Evolutionary conservation across 2,797 vertebrate genomes (phyloP).

Genomic region (Hafferia zeledoni): DNA sequence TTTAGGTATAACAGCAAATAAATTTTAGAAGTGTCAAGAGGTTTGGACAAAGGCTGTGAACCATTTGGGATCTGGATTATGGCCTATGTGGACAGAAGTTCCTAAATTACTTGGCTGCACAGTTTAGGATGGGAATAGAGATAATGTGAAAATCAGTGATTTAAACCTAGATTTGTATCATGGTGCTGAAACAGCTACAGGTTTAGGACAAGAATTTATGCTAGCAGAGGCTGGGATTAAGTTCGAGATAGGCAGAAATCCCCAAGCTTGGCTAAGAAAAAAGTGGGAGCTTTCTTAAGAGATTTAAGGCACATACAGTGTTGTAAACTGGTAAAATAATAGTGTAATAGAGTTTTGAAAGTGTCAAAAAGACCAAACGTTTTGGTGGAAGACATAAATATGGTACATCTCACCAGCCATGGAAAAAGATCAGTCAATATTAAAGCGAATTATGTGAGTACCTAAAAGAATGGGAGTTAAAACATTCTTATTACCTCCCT

Average conservation of each 20-base stretch:
- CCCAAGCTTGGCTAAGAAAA: neutral
- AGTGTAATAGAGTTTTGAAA: neutral
- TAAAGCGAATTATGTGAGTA: neutral
- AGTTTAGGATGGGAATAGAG: neutral
- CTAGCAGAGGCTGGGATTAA: constrained; percentile 6
- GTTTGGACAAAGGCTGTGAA: neutral
- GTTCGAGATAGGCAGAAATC: neutral
- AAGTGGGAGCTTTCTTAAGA: neutral
- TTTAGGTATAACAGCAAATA: neutral
- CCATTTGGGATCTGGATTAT: neutral
- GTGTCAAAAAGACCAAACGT: neutral
- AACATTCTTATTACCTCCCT: neutral
- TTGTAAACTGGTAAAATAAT: neutral
- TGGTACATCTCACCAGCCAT: neutral
- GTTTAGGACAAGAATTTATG: neutral
- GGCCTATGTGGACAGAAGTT: neutral
- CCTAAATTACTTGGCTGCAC: neutral
- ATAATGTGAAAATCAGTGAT: neutral
- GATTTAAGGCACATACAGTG: neutral
- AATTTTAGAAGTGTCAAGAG: neutral
- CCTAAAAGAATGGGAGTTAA: neutral
- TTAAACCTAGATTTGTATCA: neutral
- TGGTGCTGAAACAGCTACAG: neutral
- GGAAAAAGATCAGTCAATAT: neutral
- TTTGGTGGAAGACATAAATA: neutral